Percentiles rank a stretch among this genome's conserved stretches.
These are phyloP conservation scores for Epinephelus coioides DNA, from an alignment of 2,797 vertebrate species.

Conservation along the genomic window DNA sequence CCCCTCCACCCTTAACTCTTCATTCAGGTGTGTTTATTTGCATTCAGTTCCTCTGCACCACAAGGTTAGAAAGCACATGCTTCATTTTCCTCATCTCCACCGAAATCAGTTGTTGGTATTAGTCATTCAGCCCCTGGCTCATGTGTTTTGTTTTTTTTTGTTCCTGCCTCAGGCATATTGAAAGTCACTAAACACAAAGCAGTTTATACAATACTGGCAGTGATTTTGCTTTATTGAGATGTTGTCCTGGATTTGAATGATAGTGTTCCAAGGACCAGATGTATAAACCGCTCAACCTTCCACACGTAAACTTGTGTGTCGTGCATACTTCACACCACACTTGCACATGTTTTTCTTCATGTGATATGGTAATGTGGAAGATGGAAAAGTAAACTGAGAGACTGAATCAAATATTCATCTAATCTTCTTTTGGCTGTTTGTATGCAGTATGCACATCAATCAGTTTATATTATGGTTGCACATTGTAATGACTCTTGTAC, in stretches of 20 bases:
- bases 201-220: neutral
- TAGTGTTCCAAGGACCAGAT: neutral
- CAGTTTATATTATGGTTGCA: neutral
- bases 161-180: neutral
- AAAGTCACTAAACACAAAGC: slow-evolving; percentile 3
- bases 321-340: neutral
- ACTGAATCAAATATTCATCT: neutral
- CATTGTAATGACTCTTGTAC: neutral
- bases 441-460: neutral
- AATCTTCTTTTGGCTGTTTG: neutral
- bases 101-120: slow-evolving; percentile 13
- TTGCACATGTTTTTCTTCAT: neutral
- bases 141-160: neutral
- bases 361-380: neutral
- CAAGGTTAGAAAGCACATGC: slow-evolving; percentile 10
- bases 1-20: neutral
- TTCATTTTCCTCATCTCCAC: slow-evolving; percentile 23
- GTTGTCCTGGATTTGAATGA: slow-evolving; percentile 1
- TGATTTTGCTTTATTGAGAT: neutral
- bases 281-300: neutral
- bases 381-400: neutral
- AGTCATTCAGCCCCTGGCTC: neutral
- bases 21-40: neutral
- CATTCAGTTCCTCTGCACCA: neutral
- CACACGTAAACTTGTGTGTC: neutral